Base-by-base conservation (phyloP, 2,797 vertebrate species). In the Pangasius larnaudii region DNA sequence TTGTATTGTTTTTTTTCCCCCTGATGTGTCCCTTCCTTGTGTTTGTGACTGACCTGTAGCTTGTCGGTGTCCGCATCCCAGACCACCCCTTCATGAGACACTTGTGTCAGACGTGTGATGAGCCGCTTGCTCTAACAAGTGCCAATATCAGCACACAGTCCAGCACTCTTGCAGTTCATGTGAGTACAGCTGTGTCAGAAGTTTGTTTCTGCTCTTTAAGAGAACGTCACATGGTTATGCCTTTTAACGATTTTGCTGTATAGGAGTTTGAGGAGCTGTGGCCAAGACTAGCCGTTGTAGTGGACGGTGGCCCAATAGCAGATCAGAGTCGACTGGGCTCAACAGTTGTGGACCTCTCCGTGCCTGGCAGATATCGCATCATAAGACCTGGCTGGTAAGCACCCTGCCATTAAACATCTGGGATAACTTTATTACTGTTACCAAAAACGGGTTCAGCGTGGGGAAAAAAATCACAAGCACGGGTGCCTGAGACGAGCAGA, bases 261-360 rank as follows among this genome's bases (percentile, higher is more conserved):
- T 79, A 99, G 98, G 98, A 99, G 91, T 99, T 99, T 93, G 93
- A 96, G 90, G 97, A 98, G 9, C 94, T 99, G 85, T 99, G 98
- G 98, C 96, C 98, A 88, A 95, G 94, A 36, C 92, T 99, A 65
- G 96, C 97, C 1, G 90, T 99, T 85, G 94, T 99, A 81, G 94
- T 99, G 36, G 98, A 99, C 7, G 98, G 97, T 0, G 98, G 99
- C 9, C 97, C 97, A 0, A 95, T 97, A 89, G 97, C 96, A 84
- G 96, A 97, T 36, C 93, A 96, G 89, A 98, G 95, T 91, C 97
- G 98, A 11, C 92, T 98, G 4, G 98, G 99, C 0, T 99, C 99
- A 0, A 99, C 99, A 0, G 99, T 99, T 83, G 94, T 99, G 6
- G 96, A 99, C 86, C 94, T 99, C 0, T 98, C 98, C 1, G 94